Evolutionary conservation across 2,888 invertebrate genomes (phyloP).

Genomic region (Anarsia innoxiella): DNA sequence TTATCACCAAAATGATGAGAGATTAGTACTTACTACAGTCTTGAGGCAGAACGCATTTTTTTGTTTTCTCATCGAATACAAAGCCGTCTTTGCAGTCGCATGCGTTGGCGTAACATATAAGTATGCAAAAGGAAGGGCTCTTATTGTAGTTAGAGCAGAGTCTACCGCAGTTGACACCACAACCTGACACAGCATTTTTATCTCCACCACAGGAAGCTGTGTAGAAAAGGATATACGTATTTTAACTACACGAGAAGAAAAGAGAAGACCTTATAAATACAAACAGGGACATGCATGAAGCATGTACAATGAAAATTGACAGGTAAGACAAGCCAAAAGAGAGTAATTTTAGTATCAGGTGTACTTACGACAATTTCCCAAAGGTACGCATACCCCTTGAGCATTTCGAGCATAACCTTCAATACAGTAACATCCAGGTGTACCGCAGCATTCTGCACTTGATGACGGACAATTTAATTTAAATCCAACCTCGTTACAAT

Average conservation of each 20-base stretch:
- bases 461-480: too few species aligned
- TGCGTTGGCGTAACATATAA: background rate
- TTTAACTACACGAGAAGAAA: too few species aligned
- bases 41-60: background rate
- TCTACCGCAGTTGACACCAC: background rate
- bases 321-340: too few species aligned
- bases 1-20: too few species aligned
- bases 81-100: background rate
- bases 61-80: background rate
- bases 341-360: too few species aligned
- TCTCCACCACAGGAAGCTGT: background rate
- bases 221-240: too few species aligned
- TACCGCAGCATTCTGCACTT: conserved; percentile 12
- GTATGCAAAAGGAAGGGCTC: background rate
- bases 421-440: conserved; percentile 32
- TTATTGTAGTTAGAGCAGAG: background rate
- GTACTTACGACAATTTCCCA: conserved; percentile 19
- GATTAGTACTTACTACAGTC: conserved; percentile 8
- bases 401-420: conserved; percentile 24
- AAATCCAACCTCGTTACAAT: background rate
- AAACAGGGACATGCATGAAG: too few species aligned
- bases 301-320: too few species aligned
- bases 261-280: too few species aligned
- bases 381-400: conserved; percentile 23
- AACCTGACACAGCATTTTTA: background rate